Conservation (phyloP, 2,797 vertebrate genomes). For the Bovichtus variegatus region DNA sequence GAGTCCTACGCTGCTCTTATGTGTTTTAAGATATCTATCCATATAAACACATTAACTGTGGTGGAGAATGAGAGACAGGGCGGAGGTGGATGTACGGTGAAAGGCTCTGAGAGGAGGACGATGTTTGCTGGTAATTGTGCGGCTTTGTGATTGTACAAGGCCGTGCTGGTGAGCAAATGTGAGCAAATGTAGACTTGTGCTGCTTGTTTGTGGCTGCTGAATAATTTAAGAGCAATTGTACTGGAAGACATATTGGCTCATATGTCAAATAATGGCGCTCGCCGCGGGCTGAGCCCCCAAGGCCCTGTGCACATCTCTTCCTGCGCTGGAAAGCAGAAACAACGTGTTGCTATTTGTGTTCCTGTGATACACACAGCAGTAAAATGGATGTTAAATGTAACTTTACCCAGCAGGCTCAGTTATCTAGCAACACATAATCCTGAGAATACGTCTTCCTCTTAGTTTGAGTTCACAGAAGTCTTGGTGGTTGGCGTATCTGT, state of each 20-base stretch:
- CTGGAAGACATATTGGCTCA: constrained; percentile 64
- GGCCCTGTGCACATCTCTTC: constrained; percentile 39
- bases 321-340: constrained; percentile 7
- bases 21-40: too few species aligned
- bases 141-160: constrained; percentile 74
- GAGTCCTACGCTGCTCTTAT: neutral
- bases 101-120: neutral
- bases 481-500: neutral
- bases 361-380: neutral
- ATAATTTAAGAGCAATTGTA: constrained; percentile 81
- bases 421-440: constrained; percentile 11
- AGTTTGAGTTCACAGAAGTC: neutral
- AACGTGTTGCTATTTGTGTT: constrained; percentile 36
- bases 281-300: constrained; percentile 40
- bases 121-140: constrained; percentile 73
- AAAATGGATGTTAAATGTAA: constrained; percentile 27
- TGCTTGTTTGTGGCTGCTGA: constrained; percentile 74
- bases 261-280: constrained; percentile 54
- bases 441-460: neutral
- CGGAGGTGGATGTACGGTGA: neutral
- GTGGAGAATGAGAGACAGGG: neutral
- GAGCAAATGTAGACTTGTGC: constrained; percentile 55
- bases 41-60: neutral
- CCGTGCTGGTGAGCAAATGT: constrained; percentile 77
- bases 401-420: constrained; percentile 13